These are phyloP conservation scores for Embiotoca jacksoni DNA, from an alignment of 2,113 vertebrate species.

Conservation along the genomic window DNA sequence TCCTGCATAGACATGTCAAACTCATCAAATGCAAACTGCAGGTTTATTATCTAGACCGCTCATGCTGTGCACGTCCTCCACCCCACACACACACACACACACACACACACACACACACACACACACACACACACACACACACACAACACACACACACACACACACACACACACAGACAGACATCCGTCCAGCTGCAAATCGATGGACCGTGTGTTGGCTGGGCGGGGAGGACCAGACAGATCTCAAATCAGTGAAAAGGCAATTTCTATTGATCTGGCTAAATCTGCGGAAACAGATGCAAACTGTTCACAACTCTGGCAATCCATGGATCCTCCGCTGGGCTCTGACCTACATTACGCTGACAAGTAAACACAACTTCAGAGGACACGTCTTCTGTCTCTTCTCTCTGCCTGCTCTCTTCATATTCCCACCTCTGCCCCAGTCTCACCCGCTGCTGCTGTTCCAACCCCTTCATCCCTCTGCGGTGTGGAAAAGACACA, in stretches of 20 bases:
- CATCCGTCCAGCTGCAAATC: constrained; percentile 54
- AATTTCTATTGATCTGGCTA: constrained; percentile 69
- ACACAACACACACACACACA: too few species aligned
- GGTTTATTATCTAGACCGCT: constrained; percentile 45
- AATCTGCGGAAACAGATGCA: constrained; percentile 65
- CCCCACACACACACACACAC: too few species aligned
- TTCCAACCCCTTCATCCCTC: constrained; percentile 1
- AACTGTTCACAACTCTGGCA: constrained; percentile 56
- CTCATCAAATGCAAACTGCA: constrained; percentile 61
- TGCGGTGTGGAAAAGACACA: constrained; percentile 52
- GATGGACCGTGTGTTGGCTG: constrained; percentile 52
- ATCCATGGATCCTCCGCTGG: constrained; percentile 66
- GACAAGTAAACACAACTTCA: constrained; percentile 83
- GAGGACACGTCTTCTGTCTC: constrained; percentile 58
- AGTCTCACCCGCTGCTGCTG: constrained; percentile 17
- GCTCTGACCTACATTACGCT: constrained; percentile 82
- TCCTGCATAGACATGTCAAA: constrained; percentile 50
- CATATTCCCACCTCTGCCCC: constrained; percentile 28
- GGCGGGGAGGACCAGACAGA: constrained; percentile 39
- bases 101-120: too few species aligned
- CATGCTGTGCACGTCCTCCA: constrained; percentile 55
- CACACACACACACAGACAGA: too few species aligned
- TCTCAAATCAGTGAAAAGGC: constrained; percentile 66
- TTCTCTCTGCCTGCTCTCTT: constrained; percentile 7
- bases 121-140: too few species aligned